A percentile compares a stretch with the other conserved stretches of the same genome.
Evolutionary conservation across 2,113 vertebrate species (phyloP).

Genomic region (Anser brachyrhynchus): DNA sequence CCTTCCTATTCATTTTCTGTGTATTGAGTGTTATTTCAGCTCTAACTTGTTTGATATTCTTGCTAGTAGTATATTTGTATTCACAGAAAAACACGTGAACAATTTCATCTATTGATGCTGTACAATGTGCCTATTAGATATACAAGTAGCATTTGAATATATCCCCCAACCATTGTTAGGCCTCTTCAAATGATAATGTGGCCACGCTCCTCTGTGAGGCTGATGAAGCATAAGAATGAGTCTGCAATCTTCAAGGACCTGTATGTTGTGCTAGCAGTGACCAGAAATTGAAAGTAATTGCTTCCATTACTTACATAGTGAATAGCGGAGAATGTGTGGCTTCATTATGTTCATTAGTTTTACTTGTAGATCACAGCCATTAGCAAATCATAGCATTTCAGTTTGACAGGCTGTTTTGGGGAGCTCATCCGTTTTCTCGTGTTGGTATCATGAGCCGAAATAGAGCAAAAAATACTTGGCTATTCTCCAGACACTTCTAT

Average conservation of each 20-base stretch:
- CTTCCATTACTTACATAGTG: constrained; percentile 15
- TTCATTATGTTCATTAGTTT: constrained; percentile 31
- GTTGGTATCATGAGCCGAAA: neutral
- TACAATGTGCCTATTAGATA: constrained; percentile 67
- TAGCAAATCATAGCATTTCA: neutral
- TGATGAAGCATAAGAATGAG: constrained; percentile 63
- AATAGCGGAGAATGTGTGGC: constrained; percentile 10
- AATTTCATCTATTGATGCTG: constrained; percentile 68
- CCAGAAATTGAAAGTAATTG: constrained; percentile 52
- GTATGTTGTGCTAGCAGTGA: constrained; percentile 38
- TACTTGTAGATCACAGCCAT: neutral
- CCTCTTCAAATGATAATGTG: constrained; percentile 67
- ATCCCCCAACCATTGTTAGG: constrained; percentile 59
- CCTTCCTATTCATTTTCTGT: constrained; percentile 48
- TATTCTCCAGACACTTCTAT: neutral
- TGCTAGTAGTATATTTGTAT: constrained; percentile 65
- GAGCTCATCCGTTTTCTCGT: neutral
- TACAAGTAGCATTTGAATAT: constrained; percentile 68
- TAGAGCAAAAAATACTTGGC: neutral
- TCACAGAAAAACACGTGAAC: constrained; percentile 64
- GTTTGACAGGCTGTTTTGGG: neutral
- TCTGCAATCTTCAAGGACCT: constrained; percentile 50
- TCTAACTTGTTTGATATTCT: constrained; percentile 68
- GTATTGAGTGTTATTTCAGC: constrained; percentile 50
- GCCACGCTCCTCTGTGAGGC: constrained; percentile 26